phyloP scores from a whole-genome alignment of 2,888 invertebrate species.

The Dynastes maya region DNA sequence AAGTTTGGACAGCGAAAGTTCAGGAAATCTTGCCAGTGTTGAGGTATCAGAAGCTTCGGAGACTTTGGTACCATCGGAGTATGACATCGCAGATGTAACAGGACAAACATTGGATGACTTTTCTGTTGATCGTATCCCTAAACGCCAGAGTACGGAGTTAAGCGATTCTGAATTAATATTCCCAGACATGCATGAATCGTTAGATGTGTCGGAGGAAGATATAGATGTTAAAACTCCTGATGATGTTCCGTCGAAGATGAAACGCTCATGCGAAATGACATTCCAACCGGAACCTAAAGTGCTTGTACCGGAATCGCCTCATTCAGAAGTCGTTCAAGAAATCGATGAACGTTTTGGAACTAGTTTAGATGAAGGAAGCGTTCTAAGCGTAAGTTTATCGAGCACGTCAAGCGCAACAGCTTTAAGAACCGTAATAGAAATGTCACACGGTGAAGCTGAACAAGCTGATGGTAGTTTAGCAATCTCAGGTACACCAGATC shows the following conservation, averaged over 20 bases:
- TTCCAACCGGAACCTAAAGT: constrained; percentile 79
- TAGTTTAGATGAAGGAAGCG: constrained; percentile 75
- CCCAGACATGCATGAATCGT: constrained; percentile 69
- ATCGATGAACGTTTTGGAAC: constrained; percentile 73
- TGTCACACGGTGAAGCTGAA: constrained; percentile 69
- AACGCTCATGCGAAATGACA: constrained; percentile 92
- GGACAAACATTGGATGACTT: constrained; percentile 73
- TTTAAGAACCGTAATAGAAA: constrained; percentile 70
- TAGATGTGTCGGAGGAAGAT: constrained; percentile 75
- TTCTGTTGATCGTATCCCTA: constrained; percentile 57
- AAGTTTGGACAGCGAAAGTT: constrained; percentile 91
- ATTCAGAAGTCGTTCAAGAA: constrained; percentile 68
- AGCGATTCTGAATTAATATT: constrained; percentile 62
- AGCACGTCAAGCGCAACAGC: constrained; percentile 73
- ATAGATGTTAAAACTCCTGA: constrained; percentile 69
- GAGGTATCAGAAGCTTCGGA: constrained; percentile 95
- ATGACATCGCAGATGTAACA: constrained; percentile 84
- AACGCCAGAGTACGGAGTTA: constrained; percentile 63
- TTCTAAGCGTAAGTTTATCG: constrained; percentile 74
- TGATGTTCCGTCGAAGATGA: constrained; percentile 82
- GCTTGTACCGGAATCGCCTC: constrained; percentile 71
- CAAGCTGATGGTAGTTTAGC: constrained; percentile 69
- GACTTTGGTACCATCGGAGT: constrained; percentile 92
- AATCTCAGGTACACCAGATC: constrained; percentile 70
- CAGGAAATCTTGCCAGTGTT: constrained; percentile 90